Evolutionary conservation across 2,888 invertebrate species (phyloP).

Genomic region (Cyclophora punctaria): DNA sequence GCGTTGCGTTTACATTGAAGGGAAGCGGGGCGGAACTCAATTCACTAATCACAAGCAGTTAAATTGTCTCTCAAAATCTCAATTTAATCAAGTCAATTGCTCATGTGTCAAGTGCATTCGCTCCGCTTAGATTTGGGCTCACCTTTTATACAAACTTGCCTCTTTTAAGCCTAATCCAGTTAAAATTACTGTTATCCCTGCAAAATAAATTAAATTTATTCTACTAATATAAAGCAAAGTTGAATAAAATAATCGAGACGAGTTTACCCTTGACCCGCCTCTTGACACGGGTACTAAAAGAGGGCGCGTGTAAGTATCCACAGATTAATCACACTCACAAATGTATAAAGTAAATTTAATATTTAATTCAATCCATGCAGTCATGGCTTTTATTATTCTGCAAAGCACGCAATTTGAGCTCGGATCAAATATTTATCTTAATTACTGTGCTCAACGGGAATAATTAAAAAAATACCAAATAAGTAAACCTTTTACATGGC

Average conservation of each 20-base stretch:
- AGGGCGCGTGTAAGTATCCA: slow-evolving; percentile 4
- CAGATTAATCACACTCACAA: slow-evolving; percentile 12
- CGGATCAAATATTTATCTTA: slow-evolving; percentile 11
- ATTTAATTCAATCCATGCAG: slow-evolving; percentile 9
- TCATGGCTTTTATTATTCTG: slow-evolving; percentile 9
- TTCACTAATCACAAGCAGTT: too few relatives aligned
- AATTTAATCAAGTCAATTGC: too few relatives aligned
- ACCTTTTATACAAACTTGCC: too few relatives aligned
- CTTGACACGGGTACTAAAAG: slow-evolving; percentile 9
- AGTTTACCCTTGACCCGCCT: slow-evolving; percentile 2
- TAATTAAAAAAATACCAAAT: slow-evolving; percentile 15
- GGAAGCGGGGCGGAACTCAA: too few relatives aligned
- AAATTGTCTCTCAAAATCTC: too few relatives aligned
- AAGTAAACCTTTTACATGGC: slow-evolving; percentile 18
- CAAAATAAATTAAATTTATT: too few relatives aligned
- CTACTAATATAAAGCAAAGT: neutral
- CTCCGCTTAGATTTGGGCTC: too few relatives aligned
- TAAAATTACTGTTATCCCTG: too few relatives aligned
- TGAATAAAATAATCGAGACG: neutral
- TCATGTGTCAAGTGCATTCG: too few relatives aligned
- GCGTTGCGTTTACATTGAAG: too few relatives aligned
- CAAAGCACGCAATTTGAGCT: slow-evolving; percentile 7
- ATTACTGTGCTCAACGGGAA: slow-evolving; percentile 6
- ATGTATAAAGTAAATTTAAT: slow-evolving; percentile 12
- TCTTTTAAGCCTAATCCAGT: too few relatives aligned